Evolutionary conservation across 2,888 invertebrate genomes (phyloP), one percentile per base, ranked within the genome.

Genomic region (Diplazon laetatorius): DNA sequence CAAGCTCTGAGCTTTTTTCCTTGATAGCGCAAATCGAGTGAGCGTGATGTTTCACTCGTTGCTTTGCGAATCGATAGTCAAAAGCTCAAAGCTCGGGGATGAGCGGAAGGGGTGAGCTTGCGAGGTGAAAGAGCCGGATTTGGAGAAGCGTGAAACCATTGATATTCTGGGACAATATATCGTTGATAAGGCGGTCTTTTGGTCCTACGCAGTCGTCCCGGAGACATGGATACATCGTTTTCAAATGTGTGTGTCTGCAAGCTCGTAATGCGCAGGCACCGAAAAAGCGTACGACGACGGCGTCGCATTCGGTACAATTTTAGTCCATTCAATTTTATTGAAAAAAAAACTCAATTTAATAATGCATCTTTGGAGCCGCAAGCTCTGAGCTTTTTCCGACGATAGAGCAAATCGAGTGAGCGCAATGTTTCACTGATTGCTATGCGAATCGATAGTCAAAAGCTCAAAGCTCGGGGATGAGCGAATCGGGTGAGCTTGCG

Each of bases 181-280:
- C 30, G 30, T 22, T 12, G 20, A 22, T 22, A 25, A 14, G 50
- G 39, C 39, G 66, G 16, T 8, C 35, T 52, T 65, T 39, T 22
- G 65, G 48, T 48, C 14, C n/a, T 52, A 20, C 14, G 50, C 20
- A 66, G 18, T 22, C 39, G 65, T n/a, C 9, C 37, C n/a, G 14
- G 18, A 20, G 39, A 52, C 22, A 66, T 39, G 39, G 52, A 66
- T 52, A 52, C 22, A 39, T 37, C 66, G 63, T 37, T 66, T 25
- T 5, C 25, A 22, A 39, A 37, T 25, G 66, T 50, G 50, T 50
- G 12, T 14, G 16, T 14, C 37, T 30, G 55, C 55, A 66, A 12
- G 48, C 39, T 22, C 39, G 46, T 9, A 22, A 52, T 14, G n/a
- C n/a, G 12, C 12, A 12, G n/a, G 39, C 12, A n/a, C 12, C 55